Base-by-base conservation (phyloP, 1,140 invertebrate species). In the Ooceraea biroi region DNA sequence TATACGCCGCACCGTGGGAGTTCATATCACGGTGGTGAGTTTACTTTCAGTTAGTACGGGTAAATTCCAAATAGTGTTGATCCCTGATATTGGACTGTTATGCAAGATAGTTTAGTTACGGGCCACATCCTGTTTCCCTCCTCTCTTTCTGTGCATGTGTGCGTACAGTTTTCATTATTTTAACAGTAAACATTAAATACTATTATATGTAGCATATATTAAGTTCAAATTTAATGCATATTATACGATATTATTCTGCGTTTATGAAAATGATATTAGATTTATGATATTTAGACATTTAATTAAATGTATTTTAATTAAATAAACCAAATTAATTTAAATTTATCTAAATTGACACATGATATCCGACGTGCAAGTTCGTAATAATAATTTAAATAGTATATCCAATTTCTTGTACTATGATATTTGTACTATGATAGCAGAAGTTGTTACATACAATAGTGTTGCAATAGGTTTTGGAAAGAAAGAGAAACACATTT, bases 1-100 rank as follows among this genome's bases (percentile, higher is more conserved):
- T 93, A 92, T 77, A 90, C 88, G 25, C 93, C 93, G 12, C 91
- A 92, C 65, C 91, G 92, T 46, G 90, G 90, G 22, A 92, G 80
- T 78, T 94, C 93, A 36, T 94, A 93, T 82, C 93, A 94, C 52
- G 92, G 92, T 36, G 93, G 93, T 94, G 74, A 92, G 93, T 92
- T 69, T 46, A 46, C 50, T 71, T 80, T 69, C 63, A 68, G 27
- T 44, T 25, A 55, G 30, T 41, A 25, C 11, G 48, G 46, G 27
- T 27, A 22, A 12, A 30, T 46, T 22, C 27, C 25, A 25, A 19
- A 74, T 83, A 68, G 19, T 27, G 46, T 66, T 7, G 4, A 44
- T 73, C 41, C 22, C 22, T 22, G 36, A 57, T 19, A 55, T 4
- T 3, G 11, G 30, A 60, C 30, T 8, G 19, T 30, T 69, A 22